These are phyloP conservation scores for Euzetes globulus DNA, from an alignment of 2,888 invertebrate species.

Conservation along the genomic window DNA sequence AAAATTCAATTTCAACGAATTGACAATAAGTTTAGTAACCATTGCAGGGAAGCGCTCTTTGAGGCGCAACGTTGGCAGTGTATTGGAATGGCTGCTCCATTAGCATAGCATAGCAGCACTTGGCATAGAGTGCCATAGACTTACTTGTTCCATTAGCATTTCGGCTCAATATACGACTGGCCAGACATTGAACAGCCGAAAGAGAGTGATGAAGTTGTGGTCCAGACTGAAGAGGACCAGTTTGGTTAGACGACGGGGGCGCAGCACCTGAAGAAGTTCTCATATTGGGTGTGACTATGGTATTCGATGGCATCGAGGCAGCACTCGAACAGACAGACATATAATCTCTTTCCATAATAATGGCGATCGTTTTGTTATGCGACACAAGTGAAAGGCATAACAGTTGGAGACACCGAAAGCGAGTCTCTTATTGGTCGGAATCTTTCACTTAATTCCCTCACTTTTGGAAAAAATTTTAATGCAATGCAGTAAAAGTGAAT, in stretches of 20 bases:
- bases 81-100: slow-evolving; percentile 22
- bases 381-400: slow-evolving; percentile 12
- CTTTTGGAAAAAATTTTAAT: slow-evolving; percentile 25
- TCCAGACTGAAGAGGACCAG: slow-evolving; percentile 32
- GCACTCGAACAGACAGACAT: slow-evolving; percentile 18
- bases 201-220: slow-evolving; percentile 13
- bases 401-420: slow-evolving; percentile 21
- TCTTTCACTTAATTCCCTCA: slow-evolving; percentile 20
- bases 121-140: slow-evolving; percentile 30
- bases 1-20: background rate
- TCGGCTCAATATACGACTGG: slow-evolving; percentile 39
- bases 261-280: slow-evolving; percentile 26
- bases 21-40: background rate
- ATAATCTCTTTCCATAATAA: slow-evolving; percentile 24
- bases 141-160: slow-evolving; percentile 42
- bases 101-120: background rate
- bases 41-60: slow-evolving; percentile 23
- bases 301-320: slow-evolving; percentile 34
- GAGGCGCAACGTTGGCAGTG: background rate
- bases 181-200: slow-evolving; percentile 34
- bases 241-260: background rate
- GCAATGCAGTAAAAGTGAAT: slow-evolving; percentile 25
- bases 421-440: slow-evolving; percentile 11
- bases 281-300: slow-evolving; percentile 27
- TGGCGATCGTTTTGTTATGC: slow-evolving; percentile 12